phyloP scores from a whole-genome alignment of 2,888 invertebrate species.

The Argynnis bischoffii region DNA sequence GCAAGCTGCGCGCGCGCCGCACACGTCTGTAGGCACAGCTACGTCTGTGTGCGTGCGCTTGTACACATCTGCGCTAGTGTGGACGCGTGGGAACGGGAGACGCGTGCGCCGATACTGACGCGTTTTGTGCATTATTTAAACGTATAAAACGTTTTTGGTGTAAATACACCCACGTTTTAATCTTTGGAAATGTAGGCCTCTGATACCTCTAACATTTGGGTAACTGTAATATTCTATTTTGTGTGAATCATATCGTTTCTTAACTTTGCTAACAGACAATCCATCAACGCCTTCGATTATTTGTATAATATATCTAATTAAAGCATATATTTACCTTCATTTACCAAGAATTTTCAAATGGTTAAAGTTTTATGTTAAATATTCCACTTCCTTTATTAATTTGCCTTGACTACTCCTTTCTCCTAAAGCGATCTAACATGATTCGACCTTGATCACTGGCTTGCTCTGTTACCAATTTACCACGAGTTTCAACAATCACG shows the following conservation, averaged over 20 bases:
- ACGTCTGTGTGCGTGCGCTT: constrained; percentile 34
- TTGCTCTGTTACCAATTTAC: background rate
- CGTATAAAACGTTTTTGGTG: constrained; percentile 43
- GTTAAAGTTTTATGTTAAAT: constrained; percentile 10
- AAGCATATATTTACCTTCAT: background rate
- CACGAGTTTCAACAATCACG: constrained; percentile 1
- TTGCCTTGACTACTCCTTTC: constrained; percentile 44
- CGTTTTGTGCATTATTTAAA: constrained; percentile 70
- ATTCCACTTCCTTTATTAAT: constrained; percentile 26
- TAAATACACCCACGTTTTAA: constrained; percentile 39
- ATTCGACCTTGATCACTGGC: constrained; percentile 42
- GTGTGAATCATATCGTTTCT: background rate
- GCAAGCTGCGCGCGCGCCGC: constrained; percentile 67
- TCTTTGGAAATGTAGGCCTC: constrained; percentile 34
- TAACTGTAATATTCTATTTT: constrained; percentile 21
- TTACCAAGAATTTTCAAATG: background rate
- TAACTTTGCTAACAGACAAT: background rate
- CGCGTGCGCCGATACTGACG: constrained; percentile 77
- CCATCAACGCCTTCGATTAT: background rate
- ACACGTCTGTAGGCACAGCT: constrained; percentile 56
- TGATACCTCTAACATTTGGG: constrained; percentile 14
- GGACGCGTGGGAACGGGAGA: constrained; percentile 77
- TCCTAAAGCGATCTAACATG: constrained; percentile 44
- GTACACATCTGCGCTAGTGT: constrained; percentile 50
- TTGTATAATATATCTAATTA: background rate